A percentile compares a stretch with the other conserved stretches of the same genome.
These are phyloP conservation scores for Panonychus citri DNA, from an alignment of 1,140 invertebrate species.

Conservation along the genomic window DNA sequence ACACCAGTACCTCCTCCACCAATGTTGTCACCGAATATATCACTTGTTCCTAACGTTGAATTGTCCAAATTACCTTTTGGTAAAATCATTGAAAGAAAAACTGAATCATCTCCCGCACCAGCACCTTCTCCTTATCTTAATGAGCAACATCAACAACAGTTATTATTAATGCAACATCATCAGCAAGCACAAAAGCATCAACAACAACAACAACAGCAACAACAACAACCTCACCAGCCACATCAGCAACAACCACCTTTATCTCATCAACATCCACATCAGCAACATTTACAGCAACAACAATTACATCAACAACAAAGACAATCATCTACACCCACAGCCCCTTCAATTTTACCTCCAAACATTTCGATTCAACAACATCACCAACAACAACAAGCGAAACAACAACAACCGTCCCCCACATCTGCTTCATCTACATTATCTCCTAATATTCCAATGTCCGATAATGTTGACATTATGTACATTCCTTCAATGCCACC, in stretches of 20 bases:
- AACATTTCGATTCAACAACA: not conserved
- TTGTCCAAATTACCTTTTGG: too few species aligned
- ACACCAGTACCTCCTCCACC: conserved; percentile 13
- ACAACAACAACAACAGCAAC: not conserved
- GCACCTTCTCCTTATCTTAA: conserved; percentile 23
- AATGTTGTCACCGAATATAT: not conserved
- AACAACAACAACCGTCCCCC: not conserved
- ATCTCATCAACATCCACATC: not conserved
- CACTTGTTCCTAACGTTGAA: too few species aligned
- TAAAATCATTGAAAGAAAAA: too few species aligned
- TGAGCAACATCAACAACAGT: not conserved
- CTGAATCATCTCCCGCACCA: conserved; percentile 26
- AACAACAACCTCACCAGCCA: not conserved
- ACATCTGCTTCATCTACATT: not conserved
- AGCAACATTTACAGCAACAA: not conserved
- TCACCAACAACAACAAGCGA: not conserved
- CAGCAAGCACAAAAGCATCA: not conserved
- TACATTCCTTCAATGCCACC: not conserved
- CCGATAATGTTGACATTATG: not conserved
- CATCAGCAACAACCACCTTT: not conserved
- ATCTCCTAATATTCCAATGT: not conserved
- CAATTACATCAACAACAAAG: not conserved
- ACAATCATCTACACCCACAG: too few species aligned
- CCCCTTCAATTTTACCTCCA: not conserved
- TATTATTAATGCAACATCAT: not conserved